Percentiles rank a stretch among this genome's conserved stretches.
These are phyloP conservation scores for Blera fallax DNA, from an alignment of 2,888 invertebrate species.

Conservation along the genomic window DNA sequence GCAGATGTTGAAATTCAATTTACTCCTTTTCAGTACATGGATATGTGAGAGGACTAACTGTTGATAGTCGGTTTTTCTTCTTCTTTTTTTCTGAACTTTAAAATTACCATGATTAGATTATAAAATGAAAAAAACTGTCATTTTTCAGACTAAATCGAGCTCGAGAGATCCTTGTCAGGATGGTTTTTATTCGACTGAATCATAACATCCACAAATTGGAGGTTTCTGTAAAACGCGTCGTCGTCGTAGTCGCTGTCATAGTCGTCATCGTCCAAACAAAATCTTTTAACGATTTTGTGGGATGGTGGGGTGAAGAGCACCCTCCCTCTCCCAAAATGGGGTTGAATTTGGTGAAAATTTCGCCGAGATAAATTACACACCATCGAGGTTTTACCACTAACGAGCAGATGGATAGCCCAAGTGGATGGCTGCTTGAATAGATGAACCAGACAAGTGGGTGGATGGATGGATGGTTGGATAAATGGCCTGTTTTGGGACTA, in stretches of 20 bases:
- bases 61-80: neutral
- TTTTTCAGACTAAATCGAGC: conserved; percentile 2
- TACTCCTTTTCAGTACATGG: neutral
- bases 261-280: conserved; percentile 14
- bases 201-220: conserved; percentile 20
- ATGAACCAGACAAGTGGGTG: conserved; percentile 30
- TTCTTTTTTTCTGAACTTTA: neutral
- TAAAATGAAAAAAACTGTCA: neutral
- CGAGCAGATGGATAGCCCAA: conserved; percentile 40
- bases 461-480: conserved; percentile 39
- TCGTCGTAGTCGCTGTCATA: no score
- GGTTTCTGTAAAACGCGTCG: neutral
- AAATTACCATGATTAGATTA: conserved; percentile 39
- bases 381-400: conserved; percentile 40
- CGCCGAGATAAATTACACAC: conserved; percentile 57
- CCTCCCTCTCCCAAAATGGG: neutral
- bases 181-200: neutral
- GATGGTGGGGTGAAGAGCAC: neutral
- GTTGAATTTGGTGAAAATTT: conserved; percentile 24
- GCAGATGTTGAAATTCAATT: conserved; percentile 48
- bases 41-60: neutral
- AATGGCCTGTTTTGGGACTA: conserved; percentile 22
- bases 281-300: neutral
- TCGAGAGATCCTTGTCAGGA: neutral
- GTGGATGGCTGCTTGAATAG: conserved; percentile 34